phyloP scores from a whole-genome alignment of 1,140 invertebrate species.

The Apis laboriosa region DNA sequence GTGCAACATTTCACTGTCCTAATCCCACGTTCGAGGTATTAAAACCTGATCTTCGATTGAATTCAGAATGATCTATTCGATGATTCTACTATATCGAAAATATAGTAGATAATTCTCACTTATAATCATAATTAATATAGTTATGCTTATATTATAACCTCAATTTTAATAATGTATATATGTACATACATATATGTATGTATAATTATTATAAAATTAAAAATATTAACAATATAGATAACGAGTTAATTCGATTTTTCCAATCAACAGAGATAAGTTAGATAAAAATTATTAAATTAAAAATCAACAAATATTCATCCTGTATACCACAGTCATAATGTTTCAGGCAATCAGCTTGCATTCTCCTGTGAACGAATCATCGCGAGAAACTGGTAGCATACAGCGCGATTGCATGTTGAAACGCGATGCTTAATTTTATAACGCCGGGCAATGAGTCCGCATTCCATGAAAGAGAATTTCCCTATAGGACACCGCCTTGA shows the following conservation, averaged over 20 bases:
- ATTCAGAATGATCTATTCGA: no score
- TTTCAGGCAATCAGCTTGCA: slow-evolving; percentile 13
- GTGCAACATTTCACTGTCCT: slow-evolving; percentile 14
- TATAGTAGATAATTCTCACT: no score
- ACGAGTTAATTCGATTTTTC: not conserved
- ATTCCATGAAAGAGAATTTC: slow-evolving; percentile 25
- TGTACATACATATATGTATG: accelerated
- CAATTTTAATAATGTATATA: not conserved
- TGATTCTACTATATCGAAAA: no score
- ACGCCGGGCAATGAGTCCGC: slow-evolving; percentile 23
- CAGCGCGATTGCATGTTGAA: slow-evolving; percentile 6
- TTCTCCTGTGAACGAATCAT: slow-evolving; percentile 1
- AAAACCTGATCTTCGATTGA: slow-evolving; percentile 1
- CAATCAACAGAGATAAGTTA: not conserved
- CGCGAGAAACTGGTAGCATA: not conserved
- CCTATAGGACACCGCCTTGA: not conserved
- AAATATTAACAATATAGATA: not conserved
- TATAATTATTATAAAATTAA: not conserved
- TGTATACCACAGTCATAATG: not conserved
- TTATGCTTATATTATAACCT: no score
- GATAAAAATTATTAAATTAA: not conserved
- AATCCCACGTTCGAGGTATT: slow-evolving; percentile 22
- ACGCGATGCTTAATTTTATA: slow-evolving; percentile 32
- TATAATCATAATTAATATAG: no score
- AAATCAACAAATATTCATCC: not conserved